phyloP scores from a whole-genome alignment of 2,113 vertebrate species.

The Hemiscyllium ocellatum region DNA sequence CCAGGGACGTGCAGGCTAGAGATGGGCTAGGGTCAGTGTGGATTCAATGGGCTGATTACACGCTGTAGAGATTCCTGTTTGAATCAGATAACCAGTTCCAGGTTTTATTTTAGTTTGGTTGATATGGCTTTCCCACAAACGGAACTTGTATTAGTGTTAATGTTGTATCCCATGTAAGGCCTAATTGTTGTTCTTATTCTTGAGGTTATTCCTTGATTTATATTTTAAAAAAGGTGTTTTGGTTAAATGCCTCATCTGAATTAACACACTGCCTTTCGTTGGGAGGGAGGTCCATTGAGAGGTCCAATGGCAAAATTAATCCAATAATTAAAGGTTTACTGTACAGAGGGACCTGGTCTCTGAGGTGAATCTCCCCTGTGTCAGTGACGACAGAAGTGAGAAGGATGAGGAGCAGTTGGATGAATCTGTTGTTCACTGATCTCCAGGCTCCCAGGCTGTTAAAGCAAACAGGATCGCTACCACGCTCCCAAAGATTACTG shows the following conservation, averaged over 20 bases:
- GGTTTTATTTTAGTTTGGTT: too few species aligned
- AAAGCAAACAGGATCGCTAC: background rate
- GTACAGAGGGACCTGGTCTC: constrained; percentile 72
- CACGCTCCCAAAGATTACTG: background rate
- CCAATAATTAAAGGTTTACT: constrained; percentile 33
- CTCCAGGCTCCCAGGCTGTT: background rate
- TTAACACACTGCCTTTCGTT: background rate
- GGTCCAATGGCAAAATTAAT: too few species aligned
- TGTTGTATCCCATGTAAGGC: too few species aligned
- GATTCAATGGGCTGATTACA: too few species aligned
- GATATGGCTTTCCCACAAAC: too few species aligned
- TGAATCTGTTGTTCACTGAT: constrained; percentile 34
- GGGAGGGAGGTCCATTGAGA: background rate
- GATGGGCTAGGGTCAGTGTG: too few species aligned
- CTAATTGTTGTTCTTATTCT: too few species aligned
- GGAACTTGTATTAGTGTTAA: too few species aligned
- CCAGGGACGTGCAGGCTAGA: too few species aligned
- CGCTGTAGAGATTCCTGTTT: too few species aligned
- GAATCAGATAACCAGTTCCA: too few species aligned
- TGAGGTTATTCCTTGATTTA: too few species aligned
- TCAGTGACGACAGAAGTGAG: constrained; percentile 52
- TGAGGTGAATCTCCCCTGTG: constrained; percentile 55
- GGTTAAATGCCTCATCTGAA: background rate
- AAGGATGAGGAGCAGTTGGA: constrained; percentile 48
- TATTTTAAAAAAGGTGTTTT: background rate